Percentiles rank a stretch among this genome's conserved stretches.
phyloP scores from a whole-genome alignment of 2,888 invertebrate genomes.

The Philereme transversata region DNA sequence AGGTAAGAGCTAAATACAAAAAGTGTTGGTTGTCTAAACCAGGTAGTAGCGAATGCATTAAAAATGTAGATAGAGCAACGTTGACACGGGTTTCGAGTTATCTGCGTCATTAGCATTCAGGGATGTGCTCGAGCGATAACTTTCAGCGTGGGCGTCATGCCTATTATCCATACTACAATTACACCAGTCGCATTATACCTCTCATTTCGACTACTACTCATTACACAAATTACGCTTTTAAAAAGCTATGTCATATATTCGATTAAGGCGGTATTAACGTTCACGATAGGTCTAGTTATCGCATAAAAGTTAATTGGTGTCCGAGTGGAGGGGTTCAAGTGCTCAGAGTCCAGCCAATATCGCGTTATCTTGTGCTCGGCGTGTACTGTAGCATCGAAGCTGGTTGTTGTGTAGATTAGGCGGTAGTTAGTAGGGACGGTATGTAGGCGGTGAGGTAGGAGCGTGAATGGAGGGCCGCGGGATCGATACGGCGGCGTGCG shows the following conservation, averaged over 20 bases:
- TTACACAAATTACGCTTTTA: slow-evolving; percentile 18
- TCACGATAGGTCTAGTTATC: slow-evolving; percentile 42
- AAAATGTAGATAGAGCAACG: slow-evolving; percentile 35
- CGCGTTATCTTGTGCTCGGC: slow-evolving; percentile 77
- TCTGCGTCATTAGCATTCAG: slow-evolving; percentile 75
- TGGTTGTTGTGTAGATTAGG: slow-evolving; percentile 45
- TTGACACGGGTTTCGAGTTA: slow-evolving; percentile 43
- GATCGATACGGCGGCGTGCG: slow-evolving; percentile 79
- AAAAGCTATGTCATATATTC: slow-evolving; percentile 13
- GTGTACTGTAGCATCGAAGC: slow-evolving; percentile 62
- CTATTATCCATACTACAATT: slow-evolving; percentile 34
- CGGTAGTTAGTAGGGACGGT: slow-evolving; percentile 30
- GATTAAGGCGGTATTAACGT: slow-evolving; percentile 26
- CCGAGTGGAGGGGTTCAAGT: slow-evolving; percentile 61
- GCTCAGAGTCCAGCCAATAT: slow-evolving; percentile 67
- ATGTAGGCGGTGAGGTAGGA: slow-evolving; percentile 73
- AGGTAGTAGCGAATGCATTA: slow-evolving; percentile 22
- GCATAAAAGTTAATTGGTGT: slow-evolving; percentile 55
- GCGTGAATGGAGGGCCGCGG: slow-evolving; percentile 71
- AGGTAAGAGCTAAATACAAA: slow-evolving; percentile 2
- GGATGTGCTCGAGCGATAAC: slow-evolving; percentile 64
- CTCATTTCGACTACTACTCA: slow-evolving; percentile 28
- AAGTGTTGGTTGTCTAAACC: slow-evolving; percentile 10
- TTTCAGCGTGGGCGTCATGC: slow-evolving; percentile 60
- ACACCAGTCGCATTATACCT: slow-evolving; percentile 32